Conservation (phyloP, 2,113 vertebrate species). For the Arizona elegans region DNA sequence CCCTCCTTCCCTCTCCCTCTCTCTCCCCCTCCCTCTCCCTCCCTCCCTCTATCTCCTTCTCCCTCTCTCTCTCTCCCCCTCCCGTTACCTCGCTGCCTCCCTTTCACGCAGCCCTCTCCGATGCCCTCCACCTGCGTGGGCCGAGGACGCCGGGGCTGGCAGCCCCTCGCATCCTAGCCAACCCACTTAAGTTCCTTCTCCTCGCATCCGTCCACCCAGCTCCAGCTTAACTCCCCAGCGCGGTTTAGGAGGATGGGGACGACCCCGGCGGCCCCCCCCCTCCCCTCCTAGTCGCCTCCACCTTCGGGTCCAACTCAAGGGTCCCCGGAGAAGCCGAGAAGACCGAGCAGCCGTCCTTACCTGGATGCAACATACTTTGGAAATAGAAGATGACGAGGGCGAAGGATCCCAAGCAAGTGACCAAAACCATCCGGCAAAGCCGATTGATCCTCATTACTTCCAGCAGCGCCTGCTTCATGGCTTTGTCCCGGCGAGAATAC, state of each 20-base stretch:
- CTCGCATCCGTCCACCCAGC: not conserved
- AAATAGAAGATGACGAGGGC: slow-evolving; percentile 98
- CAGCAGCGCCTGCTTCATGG: slow-evolving; percentile 89
- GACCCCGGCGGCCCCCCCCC: not conserved
- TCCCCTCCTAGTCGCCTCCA: not conserved
- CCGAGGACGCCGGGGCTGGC: not conserved
- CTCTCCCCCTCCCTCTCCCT: too few species aligned
- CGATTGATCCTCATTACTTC: slow-evolving; percentile 95
- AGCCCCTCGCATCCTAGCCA: not conserved
- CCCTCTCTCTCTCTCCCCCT: not conserved
- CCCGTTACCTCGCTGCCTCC: not conserved
- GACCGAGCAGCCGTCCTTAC: slow-evolving; percentile 72
- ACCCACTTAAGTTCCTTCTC: not conserved
- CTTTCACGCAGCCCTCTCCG: not conserved
- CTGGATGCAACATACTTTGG: slow-evolving; percentile 99
- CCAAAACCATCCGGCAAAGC: slow-evolving; percentile 92
- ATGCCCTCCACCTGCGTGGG: not conserved
- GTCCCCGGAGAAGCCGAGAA: not conserved
- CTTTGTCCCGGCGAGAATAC: slow-evolving; percentile 54
- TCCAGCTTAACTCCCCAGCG: not conserved
- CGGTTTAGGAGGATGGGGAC: not conserved
- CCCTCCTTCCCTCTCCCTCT: too few species aligned
- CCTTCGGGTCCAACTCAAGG: not conserved
- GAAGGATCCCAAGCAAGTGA: slow-evolving; percentile 96
- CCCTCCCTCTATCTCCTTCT: too few species aligned